Conservation (phyloP, 2,797 vertebrate species). For the Tenualosa ilisha region DNA sequence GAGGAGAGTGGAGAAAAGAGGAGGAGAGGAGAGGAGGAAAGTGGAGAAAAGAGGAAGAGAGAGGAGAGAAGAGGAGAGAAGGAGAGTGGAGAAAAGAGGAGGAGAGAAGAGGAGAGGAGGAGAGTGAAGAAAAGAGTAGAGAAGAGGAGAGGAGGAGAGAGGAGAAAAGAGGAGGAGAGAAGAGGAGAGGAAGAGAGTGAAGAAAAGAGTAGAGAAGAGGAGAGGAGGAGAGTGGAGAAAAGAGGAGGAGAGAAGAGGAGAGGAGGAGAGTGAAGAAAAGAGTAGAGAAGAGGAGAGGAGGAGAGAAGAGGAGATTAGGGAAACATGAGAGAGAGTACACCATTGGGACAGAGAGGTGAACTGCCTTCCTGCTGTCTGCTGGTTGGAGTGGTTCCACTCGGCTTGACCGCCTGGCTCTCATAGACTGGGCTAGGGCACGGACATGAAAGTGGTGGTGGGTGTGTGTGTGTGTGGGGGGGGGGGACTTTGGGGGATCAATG, state of each 20-base stretch:
- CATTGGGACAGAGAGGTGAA: too few species aligned
- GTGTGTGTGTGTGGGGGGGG: not conserved
- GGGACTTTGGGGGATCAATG: too few species aligned
- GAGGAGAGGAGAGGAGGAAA: slow-evolving; percentile 33
- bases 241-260: not conserved
- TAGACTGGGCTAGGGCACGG: too few species aligned
- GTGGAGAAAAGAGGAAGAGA: too few species aligned
- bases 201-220: not conserved
- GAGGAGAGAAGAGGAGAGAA: not conserved
- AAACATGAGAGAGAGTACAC: not conserved
- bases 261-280: too few species aligned
- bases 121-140: not conserved
- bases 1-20: not conserved
- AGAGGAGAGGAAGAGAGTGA: slow-evolving; percentile 34
- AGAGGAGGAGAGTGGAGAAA: not conserved
- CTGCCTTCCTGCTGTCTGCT: too few species aligned
- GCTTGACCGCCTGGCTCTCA: too few species aligned
- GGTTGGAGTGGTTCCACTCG: too few species aligned
- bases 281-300: not conserved
- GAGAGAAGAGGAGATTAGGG: not conserved
- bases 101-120: slow-evolving; percentile 27
- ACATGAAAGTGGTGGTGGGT: not conserved
- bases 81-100: not conserved
- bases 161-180: slow-evolving; percentile 8
- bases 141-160: not conserved